Base-by-base conservation (phyloP, 2,888 invertebrate species). In the Nomada fabriciana region DNA sequence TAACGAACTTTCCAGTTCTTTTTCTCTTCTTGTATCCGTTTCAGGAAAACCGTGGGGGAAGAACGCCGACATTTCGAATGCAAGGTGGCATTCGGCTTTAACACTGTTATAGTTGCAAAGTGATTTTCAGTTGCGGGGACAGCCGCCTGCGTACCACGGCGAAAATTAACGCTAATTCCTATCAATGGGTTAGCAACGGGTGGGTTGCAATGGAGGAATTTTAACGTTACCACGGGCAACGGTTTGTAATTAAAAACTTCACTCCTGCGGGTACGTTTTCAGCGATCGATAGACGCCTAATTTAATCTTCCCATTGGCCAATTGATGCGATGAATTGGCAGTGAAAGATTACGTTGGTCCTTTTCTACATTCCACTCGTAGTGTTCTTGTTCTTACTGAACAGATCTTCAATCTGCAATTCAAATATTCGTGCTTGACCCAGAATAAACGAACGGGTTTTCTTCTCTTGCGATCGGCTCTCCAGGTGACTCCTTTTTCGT, bases 41-140 rank as follows among this genome's bases (percentile, higher is more conserved):
- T 65, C 42, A 57, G 60, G 23, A 52, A n/a, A 78, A 67, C 69
- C 52, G 57, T 10, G 13, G n/a, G 20, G 60, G 68, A 77, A 68
- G 83, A 74, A 82, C 71, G 73, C 47, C 71, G 78, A 78, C 82
- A 82, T 78, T 83, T 64, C 71, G 71, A 82, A 71, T 69, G 82
- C 78, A 71, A 59, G 74, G 68, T 25, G 73, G 71, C 82, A 82
- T 82, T 83, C 82, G 82, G 52, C 78, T 70, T 50, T 82, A 82
- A 83, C 63, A 50, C 50, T 50, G 81, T 83, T 83, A 78, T 42
- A 55, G 61, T 74, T 50, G 63, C 67, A 36, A 80, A 80, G 70
- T 74, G 82, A 80, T 82, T 82, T 74, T 52, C 75, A 68, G 69
- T 9, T 42, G 68, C 36, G 25, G 47, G 43, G 61, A 64, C n/a